Evolutionary conservation across 2,113 vertebrate genomes (phyloP), one percentile per base, ranked within the genome.

Genomic region (Myodes glareolus): DNA sequence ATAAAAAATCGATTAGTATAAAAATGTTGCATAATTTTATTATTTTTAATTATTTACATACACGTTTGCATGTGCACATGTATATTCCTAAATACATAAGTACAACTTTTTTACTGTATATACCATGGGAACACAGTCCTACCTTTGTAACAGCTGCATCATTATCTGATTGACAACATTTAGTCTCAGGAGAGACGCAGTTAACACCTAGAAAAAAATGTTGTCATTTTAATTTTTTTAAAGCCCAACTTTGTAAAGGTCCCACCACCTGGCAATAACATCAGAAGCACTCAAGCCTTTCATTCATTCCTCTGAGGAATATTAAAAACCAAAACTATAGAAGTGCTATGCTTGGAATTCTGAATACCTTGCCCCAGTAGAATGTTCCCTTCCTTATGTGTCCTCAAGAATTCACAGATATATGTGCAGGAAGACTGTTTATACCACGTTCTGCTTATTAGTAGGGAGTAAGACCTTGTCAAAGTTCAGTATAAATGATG

Each of bases 351-450:
- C 39, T 73, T 95, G 21, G 6, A 45, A 33, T 85, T 88, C 47
- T 65, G 23, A 89, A 63, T 78, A 33, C 2, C 45, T 58, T 70
- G 6, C 31, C 33, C 4, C 17, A 50, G 0, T 6, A 70, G 29
- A 70, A 61, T 42, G 5, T n/a, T 73, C 1, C 0, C 0, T 6
- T 47, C 11, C 11, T 45, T 67, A 16, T n/a, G 8, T 33, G 42
- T 36, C 14, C 5, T 0, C 11, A 36, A 39, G 70, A 82, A 73
- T 29, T 77, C 52, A n/a, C 0, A 63, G 39, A 19, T 21, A 31
- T 0, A 5, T 8, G n/a, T 4, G 5, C 29, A 70, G 36, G 47
- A 3, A 76, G 27, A 5, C 2, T 8, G 2, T n/a, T 27, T 1
- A n/a, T n/a, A 23, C 2, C 1, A 1, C 9, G 2, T 31, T 13